A percentile compares a stretch with the other conserved stretches of the same genome.
Conservation (phyloP, 2,797 vertebrate genomes). For the Holocentrus rufus region DNA sequence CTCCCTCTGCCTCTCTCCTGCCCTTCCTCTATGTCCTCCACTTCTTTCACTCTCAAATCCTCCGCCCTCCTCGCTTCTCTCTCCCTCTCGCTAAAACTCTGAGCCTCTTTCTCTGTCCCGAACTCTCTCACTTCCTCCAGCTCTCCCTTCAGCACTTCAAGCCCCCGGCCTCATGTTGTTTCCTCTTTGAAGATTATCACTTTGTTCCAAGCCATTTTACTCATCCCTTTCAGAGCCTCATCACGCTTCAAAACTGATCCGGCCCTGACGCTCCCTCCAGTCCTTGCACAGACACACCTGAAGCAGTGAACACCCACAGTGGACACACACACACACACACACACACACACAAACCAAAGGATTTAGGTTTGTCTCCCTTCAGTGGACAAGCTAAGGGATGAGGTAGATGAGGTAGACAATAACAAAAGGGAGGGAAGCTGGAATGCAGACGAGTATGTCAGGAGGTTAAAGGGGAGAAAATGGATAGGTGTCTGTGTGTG, state of each 20-base stretch:
- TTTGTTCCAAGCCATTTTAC: background rate
- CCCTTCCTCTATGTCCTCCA: background rate
- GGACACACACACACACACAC: background rate
- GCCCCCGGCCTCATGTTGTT: background rate
- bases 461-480: constrained; percentile 2
- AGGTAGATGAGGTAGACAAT: background rate
- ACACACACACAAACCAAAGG: background rate
- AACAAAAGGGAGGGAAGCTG: background rate
- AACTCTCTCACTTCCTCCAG: too few relatives aligned
- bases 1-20: constrained; percentile 17
- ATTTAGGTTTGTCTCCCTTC: background rate
- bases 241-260: background rate
- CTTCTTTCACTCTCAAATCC: constrained; percentile 12
- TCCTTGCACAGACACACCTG: background rate
- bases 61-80: background rate
- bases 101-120: background rate
- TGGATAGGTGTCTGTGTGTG: background rate
- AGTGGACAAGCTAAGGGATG: background rate
- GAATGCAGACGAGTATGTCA: background rate
- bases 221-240: background rate
- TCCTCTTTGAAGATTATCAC: background rate
- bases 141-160: background rate
- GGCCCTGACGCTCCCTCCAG: background rate
- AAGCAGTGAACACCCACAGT: background rate
- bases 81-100: too few relatives aligned